A percentile compares a stretch with the other conserved stretches of the same genome.
Conservation (phyloP, 2,113 vertebrate species). For the Corynorhinus townsendii region DNA sequence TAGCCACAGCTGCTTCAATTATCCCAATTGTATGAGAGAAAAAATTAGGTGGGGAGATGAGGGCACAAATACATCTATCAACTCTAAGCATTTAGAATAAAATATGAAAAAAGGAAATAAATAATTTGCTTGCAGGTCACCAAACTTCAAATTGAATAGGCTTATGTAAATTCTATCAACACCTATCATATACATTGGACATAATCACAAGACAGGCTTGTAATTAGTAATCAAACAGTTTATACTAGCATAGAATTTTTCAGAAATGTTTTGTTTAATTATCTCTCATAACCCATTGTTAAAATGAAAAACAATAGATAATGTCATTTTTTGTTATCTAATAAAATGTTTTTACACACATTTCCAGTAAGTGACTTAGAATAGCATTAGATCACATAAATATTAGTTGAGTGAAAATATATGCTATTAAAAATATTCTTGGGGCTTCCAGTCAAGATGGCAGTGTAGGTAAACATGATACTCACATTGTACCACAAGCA, state of each 20-base stretch:
- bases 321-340: not conserved
- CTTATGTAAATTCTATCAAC: not conserved
- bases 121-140: not conserved
- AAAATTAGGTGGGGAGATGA: not conserved
- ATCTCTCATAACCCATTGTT: not conserved
- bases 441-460: not conserved
- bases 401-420: not conserved
- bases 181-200: not conserved
- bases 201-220: not conserved
- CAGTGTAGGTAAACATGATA: not conserved
- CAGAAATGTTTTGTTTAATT: not conserved
- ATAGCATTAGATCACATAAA: not conserved
- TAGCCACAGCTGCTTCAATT: constrained; percentile 58
- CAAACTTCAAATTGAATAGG: not conserved
- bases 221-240: not conserved
- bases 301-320: not conserved
- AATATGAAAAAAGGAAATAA: not conserved
- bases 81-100: constrained; percentile 21
- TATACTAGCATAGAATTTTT: not conserved
- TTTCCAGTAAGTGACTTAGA: not conserved
- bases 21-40: constrained; percentile 49
- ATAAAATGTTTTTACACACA: not conserved
- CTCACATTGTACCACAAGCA: not conserved
- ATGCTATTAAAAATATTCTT: not conserved
- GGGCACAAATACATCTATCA: not conserved